Percentiles rank a stretch among this genome's conserved stretches.
Conservation (phyloP, 2,888 invertebrate genomes). For the Amphimallon solstitiale region DNA sequence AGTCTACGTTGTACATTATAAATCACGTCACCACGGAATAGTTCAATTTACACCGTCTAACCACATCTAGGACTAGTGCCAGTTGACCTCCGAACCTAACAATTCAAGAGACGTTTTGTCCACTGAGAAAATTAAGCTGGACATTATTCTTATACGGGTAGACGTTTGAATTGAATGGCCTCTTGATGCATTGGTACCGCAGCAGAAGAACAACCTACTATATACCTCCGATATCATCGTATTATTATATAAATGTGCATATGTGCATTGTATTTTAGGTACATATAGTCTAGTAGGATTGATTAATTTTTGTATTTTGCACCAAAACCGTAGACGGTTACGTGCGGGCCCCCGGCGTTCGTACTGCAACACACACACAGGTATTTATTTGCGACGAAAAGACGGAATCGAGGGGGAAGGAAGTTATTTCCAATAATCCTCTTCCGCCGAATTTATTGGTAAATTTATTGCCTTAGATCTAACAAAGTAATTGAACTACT, state of each 20-base stretch:
- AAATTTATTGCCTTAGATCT: conserved; percentile 41
- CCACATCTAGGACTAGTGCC: conserved; percentile 57
- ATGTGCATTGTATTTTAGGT: no score
- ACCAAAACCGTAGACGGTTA: conserved; percentile 43
- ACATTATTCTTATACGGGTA: conserved; percentile 55
- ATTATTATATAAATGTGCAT: background rate
- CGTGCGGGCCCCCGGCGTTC: conserved; percentile 15
- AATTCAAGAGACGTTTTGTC: conserved; percentile 58
- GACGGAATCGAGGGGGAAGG: conserved; percentile 39
- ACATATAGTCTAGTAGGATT: background rate
- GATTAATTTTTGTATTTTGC: conserved; percentile 39
- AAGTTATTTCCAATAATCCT: conserved; percentile 44
- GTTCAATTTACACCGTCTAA: conserved; percentile 39
- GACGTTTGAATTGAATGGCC: conserved; percentile 41
- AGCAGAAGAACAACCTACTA: conserved; percentile 18
- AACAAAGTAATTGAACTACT: conserved; percentile 44
- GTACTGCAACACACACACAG: conserved; percentile 28
- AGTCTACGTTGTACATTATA: background rate
- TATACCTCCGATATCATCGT: background rate
- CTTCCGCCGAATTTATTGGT: conserved; percentile 42
- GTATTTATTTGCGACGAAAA: conserved; percentile 42
- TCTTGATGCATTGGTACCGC: conserved; percentile 41
- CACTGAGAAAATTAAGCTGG: conserved; percentile 59
- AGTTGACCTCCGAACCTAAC: conserved; percentile 59
- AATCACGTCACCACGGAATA: conserved; percentile 30